Evolutionary conservation across 2,888 invertebrate species (phyloP).

Genomic region (Pyrocoelia pectoralis): DNA sequence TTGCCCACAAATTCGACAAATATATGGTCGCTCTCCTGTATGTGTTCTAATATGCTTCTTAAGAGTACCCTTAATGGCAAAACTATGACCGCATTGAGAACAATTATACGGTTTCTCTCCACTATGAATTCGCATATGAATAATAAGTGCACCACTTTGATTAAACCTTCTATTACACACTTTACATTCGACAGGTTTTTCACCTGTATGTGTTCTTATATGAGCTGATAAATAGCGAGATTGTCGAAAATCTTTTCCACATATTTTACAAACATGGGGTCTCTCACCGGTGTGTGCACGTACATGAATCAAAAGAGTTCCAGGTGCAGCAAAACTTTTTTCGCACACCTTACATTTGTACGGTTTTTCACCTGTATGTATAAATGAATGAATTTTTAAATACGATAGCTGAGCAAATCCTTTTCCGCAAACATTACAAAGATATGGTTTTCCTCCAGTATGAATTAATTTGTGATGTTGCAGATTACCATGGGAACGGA

Average conservation of each 20-base stretch:
- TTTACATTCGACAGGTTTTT: conserved; percentile 49
- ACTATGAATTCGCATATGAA: conserved; percentile 50
- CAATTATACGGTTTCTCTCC: conserved; percentile 51
- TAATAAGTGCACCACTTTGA: conserved; percentile 49
- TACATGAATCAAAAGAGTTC: conserved; percentile 49
- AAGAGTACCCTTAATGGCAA: conserved; percentile 51
- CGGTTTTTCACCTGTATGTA: conserved; percentile 51
- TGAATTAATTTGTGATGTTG: conserved; percentile 51
- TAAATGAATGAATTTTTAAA: conserved; percentile 49
- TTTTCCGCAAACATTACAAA: conserved; percentile 48
- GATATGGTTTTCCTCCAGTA: conserved; percentile 48
- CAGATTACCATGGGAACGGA: conserved; percentile 50
- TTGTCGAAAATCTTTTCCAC: conserved; percentile 50
- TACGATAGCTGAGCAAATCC: conserved; percentile 46
- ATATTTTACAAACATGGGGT: conserved; percentile 47
- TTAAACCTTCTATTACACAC: conserved; percentile 48
- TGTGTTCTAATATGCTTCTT: conserved; percentile 53
- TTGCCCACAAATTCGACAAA: conserved; percentile 51
- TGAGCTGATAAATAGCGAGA: conserved; percentile 51
- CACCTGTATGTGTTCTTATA: conserved; percentile 52
- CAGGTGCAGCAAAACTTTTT: conserved; percentile 50
- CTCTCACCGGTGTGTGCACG: conserved; percentile 48
- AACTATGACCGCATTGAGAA: conserved; percentile 49
- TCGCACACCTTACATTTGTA: conserved; percentile 50
- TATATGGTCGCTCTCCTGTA: conserved; percentile 51